Evolutionary conservation across 2,888 invertebrate genomes (phyloP).

Genomic region (Drosophila cracens): DNA sequence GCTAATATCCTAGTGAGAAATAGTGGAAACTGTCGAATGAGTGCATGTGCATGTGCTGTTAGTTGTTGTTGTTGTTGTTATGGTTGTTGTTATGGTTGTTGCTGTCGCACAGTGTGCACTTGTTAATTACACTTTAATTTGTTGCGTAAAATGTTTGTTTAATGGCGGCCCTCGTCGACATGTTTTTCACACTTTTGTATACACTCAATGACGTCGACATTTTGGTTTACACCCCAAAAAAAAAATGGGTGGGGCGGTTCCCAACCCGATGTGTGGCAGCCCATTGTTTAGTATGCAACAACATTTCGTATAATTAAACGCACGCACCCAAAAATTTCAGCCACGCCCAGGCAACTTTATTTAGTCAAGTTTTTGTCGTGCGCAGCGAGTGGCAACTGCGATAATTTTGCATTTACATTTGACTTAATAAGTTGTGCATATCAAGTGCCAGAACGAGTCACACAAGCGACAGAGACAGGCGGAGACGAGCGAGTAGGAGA

Average conservation of each 20-base stretch:
- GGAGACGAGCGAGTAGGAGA: background rate
- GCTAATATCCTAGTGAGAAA: constrained; percentile 63
- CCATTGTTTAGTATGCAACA: constrained; percentile 68
- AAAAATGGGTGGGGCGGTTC: background rate
- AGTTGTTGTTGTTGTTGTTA: constrained; percentile 22
- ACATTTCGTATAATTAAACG: constrained; percentile 74
- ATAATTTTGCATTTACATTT: constrained; percentile 81
- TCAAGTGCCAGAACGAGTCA: constrained; percentile 47
- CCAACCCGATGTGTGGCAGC: constrained; percentile 12
- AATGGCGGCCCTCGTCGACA: constrained; percentile 72
- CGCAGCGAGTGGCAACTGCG: constrained; percentile 67
- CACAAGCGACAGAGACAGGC: background rate
- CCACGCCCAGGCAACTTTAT: constrained; percentile 32
- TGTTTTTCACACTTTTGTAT: constrained; percentile 79
- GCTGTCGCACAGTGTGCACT: constrained; percentile 70
- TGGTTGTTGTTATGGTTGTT: constrained; percentile 17
- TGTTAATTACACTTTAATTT: constrained; percentile 81
- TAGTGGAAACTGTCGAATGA: constrained; percentile 26
- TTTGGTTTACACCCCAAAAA: constrained; percentile 34
- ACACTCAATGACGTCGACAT: constrained; percentile 58
- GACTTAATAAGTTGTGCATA: constrained; percentile 76
- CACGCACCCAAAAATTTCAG: constrained; percentile 59
- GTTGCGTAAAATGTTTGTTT: constrained; percentile 82
- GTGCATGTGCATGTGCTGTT: constrained; percentile 11
- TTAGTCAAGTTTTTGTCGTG: constrained; percentile 50